Evolutionary conservation across 2,888 invertebrate genomes (phyloP), one percentile per base, ranked within the genome.

Genomic region (Drosophila anceps): DNA sequence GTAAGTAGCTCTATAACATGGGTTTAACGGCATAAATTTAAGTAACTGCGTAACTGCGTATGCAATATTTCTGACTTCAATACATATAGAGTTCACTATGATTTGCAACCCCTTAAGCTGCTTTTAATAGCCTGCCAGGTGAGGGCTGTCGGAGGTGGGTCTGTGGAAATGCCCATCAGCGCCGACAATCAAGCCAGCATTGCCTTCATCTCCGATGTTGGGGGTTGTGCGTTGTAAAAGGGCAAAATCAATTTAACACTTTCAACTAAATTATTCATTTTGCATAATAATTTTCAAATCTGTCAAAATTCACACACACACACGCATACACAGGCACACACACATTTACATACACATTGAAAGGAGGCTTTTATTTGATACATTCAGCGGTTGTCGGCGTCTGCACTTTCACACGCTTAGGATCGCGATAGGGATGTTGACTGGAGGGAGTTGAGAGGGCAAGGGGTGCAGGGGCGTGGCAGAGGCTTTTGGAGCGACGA

Each of bases 201-300:
- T 71, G 70, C 70, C 85, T 71, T 80, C 90, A 84, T 84, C 83
- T 80, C 58, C 69, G 66, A 57, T 44, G 69, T 50, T 1, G 18
- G 59, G 41, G n/a, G 24, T 24, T 37, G 43, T 69, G 76, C 70
- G 67, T 77, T 79, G 88, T 82, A 79, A 70, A 79, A 82, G 86
- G 82, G 78, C 79, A 85, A 91, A 91, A 91, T 91, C 91, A 91
- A 91, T 91, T 91, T 91, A 91, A 91, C 85, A 91, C 91, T 91
- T 90, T 91, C 81, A 81, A 75, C 78, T 91, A 85, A 91, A 91
- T 91, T 88, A 90, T 91, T 91, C 87, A 91, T 91, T 91, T 86
- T 84, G 89, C 82, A 90, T 90, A 91, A 90, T 91, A 91, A 90
- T 91, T 91, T 90, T 85, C 81, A 89, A 90, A 91, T 90, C 90